Conservation (phyloP, 1,140 invertebrate species). For the Nasonia vitripennis region DNA sequence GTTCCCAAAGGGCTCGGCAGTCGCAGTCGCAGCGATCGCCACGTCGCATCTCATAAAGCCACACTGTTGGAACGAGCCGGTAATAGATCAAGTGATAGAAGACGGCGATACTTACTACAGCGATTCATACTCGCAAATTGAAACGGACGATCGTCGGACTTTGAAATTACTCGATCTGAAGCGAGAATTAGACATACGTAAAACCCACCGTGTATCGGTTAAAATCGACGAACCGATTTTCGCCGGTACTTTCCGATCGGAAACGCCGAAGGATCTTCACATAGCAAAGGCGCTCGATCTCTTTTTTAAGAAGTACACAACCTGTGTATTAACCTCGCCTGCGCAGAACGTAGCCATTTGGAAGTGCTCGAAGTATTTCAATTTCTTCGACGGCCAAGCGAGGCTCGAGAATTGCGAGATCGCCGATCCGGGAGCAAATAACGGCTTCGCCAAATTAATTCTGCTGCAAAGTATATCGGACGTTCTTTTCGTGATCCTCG, state of each 20-base stretch:
- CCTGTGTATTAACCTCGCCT: slow-evolving; percentile 63
- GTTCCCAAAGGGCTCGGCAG: slow-evolving; percentile 62
- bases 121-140: slow-evolving; percentile 63
- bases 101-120: slow-evolving; percentile 69
- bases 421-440: slow-evolving; percentile 30
- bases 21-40: slow-evolving; percentile 68
- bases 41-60: slow-evolving; percentile 64
- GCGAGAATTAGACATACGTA: slow-evolving; percentile 58
- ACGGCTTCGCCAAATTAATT: slow-evolving; percentile 65
- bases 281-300: slow-evolving; percentile 65
- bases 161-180: slow-evolving; percentile 62
- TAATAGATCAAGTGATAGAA: slow-evolving; percentile 69
- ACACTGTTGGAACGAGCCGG: slow-evolving; percentile 64
- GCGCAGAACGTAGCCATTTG: slow-evolving; percentile 68
- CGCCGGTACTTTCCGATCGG: slow-evolving; percentile 66
- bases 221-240: slow-evolving; percentile 64
- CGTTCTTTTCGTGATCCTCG: slow-evolving; percentile 66
- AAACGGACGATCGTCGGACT: slow-evolving; percentile 59
- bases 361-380: slow-evolving; percentile 60
- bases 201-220: slow-evolving; percentile 59
- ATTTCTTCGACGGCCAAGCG: slow-evolving; percentile 69
- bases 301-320: slow-evolving; percentile 64
- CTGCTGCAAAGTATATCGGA: slow-evolving; percentile 59
- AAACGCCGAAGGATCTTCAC: slow-evolving; percentile 61
- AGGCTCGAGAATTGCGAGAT: slow-evolving; percentile 61